Evolutionary conservation across 2,113 vertebrate genomes (phyloP), one percentile per base, ranked within the genome.

Genomic region (Lophius piscatorius): DNA sequence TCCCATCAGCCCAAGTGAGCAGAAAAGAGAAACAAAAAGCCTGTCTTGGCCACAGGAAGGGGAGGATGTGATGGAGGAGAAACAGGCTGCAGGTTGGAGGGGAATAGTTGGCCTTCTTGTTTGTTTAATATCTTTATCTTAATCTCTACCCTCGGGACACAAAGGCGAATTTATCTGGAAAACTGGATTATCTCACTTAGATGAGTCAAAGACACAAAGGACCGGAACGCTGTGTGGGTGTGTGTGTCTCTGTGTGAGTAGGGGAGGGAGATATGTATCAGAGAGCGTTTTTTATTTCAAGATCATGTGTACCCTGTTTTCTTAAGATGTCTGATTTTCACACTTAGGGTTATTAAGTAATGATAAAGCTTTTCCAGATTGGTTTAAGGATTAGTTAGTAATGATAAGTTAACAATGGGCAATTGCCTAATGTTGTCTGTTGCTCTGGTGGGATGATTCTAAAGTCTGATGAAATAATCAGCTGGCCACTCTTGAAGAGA

Each of bases 101-200:
- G 44, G 41, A 48, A 56, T 71, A 73, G 64, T 16, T 40, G 57
- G 67, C 57, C 52, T 71, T 87, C 64, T 81, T 87, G 84, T 87
- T 89, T 87, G 82, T 88, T 81, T 83, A 84, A 88, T 84, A 85
- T 89, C 84, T 87, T 85, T 71, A 89, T 89, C 86, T 76, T 89
- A 87, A 88, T 89, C 86, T 87, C 63, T 80, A 79, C 81, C 82
- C 84, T 70, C 34, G 50, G 82, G 86, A 80, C 81, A 83, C 82
- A 82, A 78, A 80, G 75, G 52, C 68, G 54, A 85, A 82, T 85
- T 85, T 82, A 87, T 80, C 82, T 74, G 72, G 68, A 87, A 83
- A 87, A 87, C 83, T 73, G 85, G 83, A 88, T 86, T 86, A 82
- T 88, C 76, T 85, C 80, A 83, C 78, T 88, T 81, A 83, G 76